A percentile compares a stretch with the other conserved stretches of the same genome.
Conservation (phyloP, 2,888 invertebrate genomes). For the Thalpophila matura region DNA sequence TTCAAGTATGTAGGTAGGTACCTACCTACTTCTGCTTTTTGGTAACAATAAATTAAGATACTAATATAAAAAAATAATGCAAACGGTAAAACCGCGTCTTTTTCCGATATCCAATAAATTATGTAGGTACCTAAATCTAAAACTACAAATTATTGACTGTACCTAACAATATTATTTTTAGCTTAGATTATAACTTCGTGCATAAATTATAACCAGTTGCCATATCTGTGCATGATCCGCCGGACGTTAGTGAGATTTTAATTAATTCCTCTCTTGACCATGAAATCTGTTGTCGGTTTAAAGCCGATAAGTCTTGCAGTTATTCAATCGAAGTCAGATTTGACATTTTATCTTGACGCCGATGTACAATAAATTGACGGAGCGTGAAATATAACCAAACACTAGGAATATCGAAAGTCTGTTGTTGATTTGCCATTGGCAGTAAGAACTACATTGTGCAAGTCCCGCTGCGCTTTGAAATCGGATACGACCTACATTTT, state of each 20-base stretch:
- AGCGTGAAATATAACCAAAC: conserved; percentile 47
- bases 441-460: conserved; percentile 73
- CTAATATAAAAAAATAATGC: no score
- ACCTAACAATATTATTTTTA: conserved; percentile 30
- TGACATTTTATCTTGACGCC: conserved; percentile 66
- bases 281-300: conserved; percentile 60
- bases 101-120: not conserved
- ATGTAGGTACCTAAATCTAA: no score
- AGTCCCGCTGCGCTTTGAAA: conserved; percentile 83
- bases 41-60: not conserved
- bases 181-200: conserved; percentile 39
- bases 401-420: conserved; percentile 65
- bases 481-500: conserved; percentile 85
- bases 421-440: conserved; percentile 66
- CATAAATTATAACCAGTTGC: conserved; percentile 38
- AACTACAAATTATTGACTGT: conserved; percentile 9
- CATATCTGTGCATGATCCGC: conserved; percentile 39
- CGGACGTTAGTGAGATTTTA: conserved; percentile 50
- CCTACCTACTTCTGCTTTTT: not conserved
- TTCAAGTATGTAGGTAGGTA: no score
- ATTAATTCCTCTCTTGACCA: conserved; percentile 55
- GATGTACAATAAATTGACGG: conserved; percentile 23
- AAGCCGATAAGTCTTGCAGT: conserved; percentile 59
- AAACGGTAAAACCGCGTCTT: no score
- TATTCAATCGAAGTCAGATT: conserved; percentile 65